Base-by-base conservation (phyloP, 2,797 vertebrate genomes). In the Heteromormyrus szaboi region DNA sequence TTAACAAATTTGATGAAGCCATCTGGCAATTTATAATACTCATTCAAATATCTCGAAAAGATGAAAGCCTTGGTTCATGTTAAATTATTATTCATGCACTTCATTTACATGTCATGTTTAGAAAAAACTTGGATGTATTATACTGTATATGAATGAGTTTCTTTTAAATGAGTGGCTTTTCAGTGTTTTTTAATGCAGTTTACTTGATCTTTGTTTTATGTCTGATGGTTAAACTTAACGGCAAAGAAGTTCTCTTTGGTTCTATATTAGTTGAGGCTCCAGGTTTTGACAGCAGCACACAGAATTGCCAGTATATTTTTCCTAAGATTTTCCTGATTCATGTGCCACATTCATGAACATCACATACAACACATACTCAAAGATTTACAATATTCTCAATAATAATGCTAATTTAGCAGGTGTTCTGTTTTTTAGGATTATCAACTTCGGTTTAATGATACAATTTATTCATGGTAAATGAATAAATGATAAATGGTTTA, bases 61-160 rank as follows among this genome's bases (percentile, higher is more conserved):
- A 93, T 93, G 89, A 88, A 92, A 92, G 91, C 91, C 91, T 93
- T 89, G 92, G 94, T 93, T 94, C 92, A 54, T 87, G 25, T 51
- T 37, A 9, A 14, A 92, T 85, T 53, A 14, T 88, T 37, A 17
- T 90, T 90, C 92, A 89, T 85, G 81, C 48, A 17, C 50, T 44
- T 86, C 19, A 37, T 72, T 54, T 41, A 46, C 29, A 29, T 59
- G 88, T 92, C 91, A 91, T 92, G 91, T 90, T 90, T 29, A 37
- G 68, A 91, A 93, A 94, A 94, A 93, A 92, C 89, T 51, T 87
- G 17, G 89, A 89, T 92, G 92, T 93, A 85, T 88, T 91, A 90
- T 93, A 25, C 25, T 25, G 25, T 25, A 90, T 88, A 88, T 91
- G 79, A 87, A 81, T 89, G 86, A 68, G 33, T 3, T 33, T 51